phyloP scores from a whole-genome alignment of 2,888 invertebrate genomes.

The Monopis laevigella region DNA sequence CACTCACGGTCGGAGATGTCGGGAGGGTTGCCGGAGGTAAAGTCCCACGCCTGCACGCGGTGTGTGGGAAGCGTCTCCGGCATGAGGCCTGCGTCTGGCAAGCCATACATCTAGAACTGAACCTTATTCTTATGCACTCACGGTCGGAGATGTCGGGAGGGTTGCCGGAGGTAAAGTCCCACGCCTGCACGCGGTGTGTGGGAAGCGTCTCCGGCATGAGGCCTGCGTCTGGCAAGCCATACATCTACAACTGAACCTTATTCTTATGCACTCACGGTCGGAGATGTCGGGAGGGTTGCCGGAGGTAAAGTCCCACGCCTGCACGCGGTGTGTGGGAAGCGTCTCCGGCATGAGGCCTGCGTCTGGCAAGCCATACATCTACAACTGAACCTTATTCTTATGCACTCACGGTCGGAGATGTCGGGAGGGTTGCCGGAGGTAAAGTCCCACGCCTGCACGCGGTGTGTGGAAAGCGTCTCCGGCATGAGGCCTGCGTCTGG shows the following conservation, averaged over 20 bases:
- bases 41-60: conserved; percentile 87
- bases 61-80: conserved; percentile 71
- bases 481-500: conserved; percentile 56
- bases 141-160: conserved; percentile 80
- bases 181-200: conserved; percentile 82
- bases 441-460: conserved; percentile 89
- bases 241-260: too few species aligned
- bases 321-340: conserved; percentile 78
- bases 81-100: conserved; percentile 50
- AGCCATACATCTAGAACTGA: too few species aligned
- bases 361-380: conserved; percentile 38
- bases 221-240: conserved; percentile 41
- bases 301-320: conserved; percentile 84
- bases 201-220: conserved; percentile 65
- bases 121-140: too few species aligned
- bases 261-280: conserved; percentile 77
- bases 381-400: too few species aligned
- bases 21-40: conserved; percentile 75
- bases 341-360: conserved; percentile 58
- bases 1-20: conserved; percentile 78
- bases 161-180: conserved; percentile 79
- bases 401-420: conserved; percentile 77
- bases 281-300: conserved; percentile 77
- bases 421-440: conserved; percentile 75
- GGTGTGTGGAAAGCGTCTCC: conserved; percentile 71